Evolutionary conservation across 1,140 invertebrate genomes (phyloP).

Genomic region (Philopotamus ludificatus): DNA sequence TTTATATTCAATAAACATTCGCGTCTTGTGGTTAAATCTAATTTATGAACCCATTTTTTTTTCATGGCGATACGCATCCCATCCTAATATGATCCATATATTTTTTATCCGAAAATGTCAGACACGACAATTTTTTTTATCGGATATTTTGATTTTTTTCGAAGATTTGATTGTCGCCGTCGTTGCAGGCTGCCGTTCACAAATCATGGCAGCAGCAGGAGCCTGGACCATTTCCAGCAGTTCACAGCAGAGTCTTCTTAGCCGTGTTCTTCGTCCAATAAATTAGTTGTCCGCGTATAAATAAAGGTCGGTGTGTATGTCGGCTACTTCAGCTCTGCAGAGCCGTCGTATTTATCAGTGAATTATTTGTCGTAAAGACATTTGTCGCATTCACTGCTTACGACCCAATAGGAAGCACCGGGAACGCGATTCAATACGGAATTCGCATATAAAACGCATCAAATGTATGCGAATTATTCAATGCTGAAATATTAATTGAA

Average conservation of each 20-base stretch:
- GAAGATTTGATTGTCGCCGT: background rate
- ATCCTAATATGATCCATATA: too few relatives aligned
- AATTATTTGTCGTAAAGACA: slow-evolving; percentile 38
- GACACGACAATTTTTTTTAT: too few relatives aligned
- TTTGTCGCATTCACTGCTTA: slow-evolving; percentile 34
- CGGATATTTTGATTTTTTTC: too few relatives aligned
- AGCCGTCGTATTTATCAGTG: slow-evolving; percentile 33
- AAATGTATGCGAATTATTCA: too few relatives aligned
- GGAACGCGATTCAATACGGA: too few relatives aligned
- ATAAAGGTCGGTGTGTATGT: slow-evolving; percentile 20
- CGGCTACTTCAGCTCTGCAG: slow-evolving; percentile 10
- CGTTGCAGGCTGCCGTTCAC: background rate
- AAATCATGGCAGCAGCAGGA: background rate
- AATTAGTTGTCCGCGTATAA: slow-evolving; percentile 30
- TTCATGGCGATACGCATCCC: too few relatives aligned
- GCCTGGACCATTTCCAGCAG: background rate
- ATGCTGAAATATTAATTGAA: too few relatives aligned
- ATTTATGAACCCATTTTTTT: background rate
- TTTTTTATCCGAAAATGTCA: too few relatives aligned
- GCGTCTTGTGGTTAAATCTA: background rate
- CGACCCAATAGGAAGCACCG: slow-evolving; percentile 22
- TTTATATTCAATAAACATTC: slow-evolving; percentile 13
- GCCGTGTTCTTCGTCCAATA: slow-evolving; percentile 24
- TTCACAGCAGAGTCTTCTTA: background rate
- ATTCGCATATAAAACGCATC: too few relatives aligned